phyloP scores from a whole-genome alignment of 2,888 invertebrate species.

The Chorisops tibialis region DNA sequence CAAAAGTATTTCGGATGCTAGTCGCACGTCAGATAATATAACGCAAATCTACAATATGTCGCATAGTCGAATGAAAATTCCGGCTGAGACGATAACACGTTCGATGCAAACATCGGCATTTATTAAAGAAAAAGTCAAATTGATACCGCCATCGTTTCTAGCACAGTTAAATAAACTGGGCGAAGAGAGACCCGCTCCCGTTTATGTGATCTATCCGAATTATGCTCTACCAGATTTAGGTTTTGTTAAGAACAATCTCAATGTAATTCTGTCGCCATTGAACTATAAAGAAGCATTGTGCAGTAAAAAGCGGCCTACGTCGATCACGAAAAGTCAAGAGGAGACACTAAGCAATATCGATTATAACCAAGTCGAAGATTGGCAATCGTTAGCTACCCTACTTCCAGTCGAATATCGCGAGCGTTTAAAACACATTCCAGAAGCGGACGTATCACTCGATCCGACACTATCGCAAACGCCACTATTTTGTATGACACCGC shows the following conservation, averaged over 20 bases:
- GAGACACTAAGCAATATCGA: conserved; percentile 78
- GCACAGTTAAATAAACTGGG: conserved; percentile 63
- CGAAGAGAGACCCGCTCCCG: conserved; percentile 65
- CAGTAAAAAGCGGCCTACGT: conserved; percentile 63
- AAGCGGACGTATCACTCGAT: conserved; percentile 58
- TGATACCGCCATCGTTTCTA: conserved; percentile 68
- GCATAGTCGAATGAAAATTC: conserved; percentile 52
- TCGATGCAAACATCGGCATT: conserved; percentile 70
- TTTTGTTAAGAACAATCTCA: conserved; percentile 62
- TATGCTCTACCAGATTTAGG: conserved; percentile 86
- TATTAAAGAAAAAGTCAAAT: conserved; percentile 55
- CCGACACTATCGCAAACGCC: conserved; percentile 56
- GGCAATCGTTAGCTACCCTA: conserved; percentile 87
- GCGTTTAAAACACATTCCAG: conserved; percentile 73
- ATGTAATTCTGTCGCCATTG: conserved; percentile 66
- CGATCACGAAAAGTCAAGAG: conserved; percentile 78
- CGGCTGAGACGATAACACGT: conserved; percentile 62
- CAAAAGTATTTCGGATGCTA: conserved; percentile 43
- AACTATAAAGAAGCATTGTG: conserved; percentile 62
- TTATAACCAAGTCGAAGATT: conserved; percentile 82
- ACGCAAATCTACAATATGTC: conserved; percentile 39
- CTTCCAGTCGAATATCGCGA: conserved; percentile 80
- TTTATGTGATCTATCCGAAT: conserved; percentile 87
- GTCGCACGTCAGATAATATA: conserved; percentile 47
- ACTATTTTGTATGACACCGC: conserved; percentile 58